Conservation (phyloP, 2,888 invertebrate species). For the Yponomeuta sedellus region DNA sequence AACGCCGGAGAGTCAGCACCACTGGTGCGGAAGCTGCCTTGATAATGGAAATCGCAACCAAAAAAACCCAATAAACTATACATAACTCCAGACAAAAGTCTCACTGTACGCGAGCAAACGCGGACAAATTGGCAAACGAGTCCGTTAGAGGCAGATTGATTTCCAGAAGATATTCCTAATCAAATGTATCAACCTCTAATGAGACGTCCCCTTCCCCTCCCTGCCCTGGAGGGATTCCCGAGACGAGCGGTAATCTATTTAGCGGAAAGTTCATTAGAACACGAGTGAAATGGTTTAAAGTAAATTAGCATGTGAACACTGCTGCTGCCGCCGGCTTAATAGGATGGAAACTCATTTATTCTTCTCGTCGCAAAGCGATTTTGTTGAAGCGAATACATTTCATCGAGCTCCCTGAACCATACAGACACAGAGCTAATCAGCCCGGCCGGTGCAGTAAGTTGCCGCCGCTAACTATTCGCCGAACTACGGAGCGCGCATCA, state of each 20-base stretch:
- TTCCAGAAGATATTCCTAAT: slow-evolving; percentile 7
- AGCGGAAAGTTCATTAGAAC: background rate
- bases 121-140: background rate
- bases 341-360: background rate
- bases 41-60: background rate
- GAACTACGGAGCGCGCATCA: background rate
- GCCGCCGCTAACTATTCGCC: background rate
- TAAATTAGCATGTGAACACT: background rate
- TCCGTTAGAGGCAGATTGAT: background rate
- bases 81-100: background rate
- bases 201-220: background rate
- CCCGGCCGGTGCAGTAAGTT: too few species aligned
- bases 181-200: slow-evolving; percentile 8
- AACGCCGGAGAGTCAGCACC: background rate
- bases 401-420: background rate
- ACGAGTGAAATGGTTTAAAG: slow-evolving; percentile 1
- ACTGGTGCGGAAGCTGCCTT: background rate
- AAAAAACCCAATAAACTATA: background rate
- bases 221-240: background rate
- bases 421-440: too few species aligned
- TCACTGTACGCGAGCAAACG: background rate
- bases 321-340: background rate
- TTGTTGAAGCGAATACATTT: background rate
- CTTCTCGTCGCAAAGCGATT: background rate
- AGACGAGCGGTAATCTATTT: background rate